Conservation (phyloP, 2,797 vertebrate species). For the Gymnopithys bicolor region DNA sequence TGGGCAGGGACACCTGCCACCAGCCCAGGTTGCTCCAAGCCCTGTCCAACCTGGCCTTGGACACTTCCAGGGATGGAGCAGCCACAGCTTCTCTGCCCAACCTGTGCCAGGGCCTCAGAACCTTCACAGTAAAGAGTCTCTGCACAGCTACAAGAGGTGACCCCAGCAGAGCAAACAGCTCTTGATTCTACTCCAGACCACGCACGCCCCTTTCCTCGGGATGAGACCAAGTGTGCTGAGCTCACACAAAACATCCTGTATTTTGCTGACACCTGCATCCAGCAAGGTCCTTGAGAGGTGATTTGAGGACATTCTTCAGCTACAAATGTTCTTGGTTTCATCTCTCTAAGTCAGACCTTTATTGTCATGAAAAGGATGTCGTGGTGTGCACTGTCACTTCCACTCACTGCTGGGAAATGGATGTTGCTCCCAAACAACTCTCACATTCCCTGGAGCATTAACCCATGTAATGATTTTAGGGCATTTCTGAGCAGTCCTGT, state of each 20-base stretch:
- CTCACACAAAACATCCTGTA: neutral
- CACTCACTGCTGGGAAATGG: neutral
- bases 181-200: neutral
- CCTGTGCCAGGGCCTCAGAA: rapidly evolving
- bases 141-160: neutral
- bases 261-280: neutral
- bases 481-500: neutral
- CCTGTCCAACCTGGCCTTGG: neutral
- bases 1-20: neutral
- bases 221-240: neutral
- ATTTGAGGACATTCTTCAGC: neutral
- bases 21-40: neutral
- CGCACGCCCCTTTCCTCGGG: neutral
- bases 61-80: neutral
- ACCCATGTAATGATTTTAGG: neutral
- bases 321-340: neutral
- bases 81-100: neutral
- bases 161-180: neutral
- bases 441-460: neutral
- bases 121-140: neutral
- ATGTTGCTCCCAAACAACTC: neutral
- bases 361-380: neutral
- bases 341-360: neutral
- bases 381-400: neutral
- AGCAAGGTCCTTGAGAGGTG: neutral